A percentile compares a stretch with the other conserved stretches of the same genome.
Conservation (phyloP, 2,797 vertebrate species). For the Hafferia zeledoni region DNA sequence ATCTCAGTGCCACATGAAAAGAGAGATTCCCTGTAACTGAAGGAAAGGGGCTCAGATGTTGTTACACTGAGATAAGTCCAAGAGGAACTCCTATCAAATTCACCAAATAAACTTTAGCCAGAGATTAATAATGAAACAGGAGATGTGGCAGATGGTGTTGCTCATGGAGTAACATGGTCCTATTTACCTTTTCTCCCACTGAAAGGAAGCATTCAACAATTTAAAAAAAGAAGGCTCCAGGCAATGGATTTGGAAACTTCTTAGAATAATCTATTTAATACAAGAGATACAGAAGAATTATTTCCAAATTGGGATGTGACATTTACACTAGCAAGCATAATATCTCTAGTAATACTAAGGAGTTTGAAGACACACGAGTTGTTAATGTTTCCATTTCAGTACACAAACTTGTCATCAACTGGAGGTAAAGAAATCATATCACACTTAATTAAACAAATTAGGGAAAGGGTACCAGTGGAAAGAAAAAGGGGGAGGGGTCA, state of each 20-base stretch:
- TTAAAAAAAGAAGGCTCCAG: background rate
- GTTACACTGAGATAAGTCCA: background rate
- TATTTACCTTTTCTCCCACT: background rate
- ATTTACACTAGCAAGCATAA: conserved; percentile 26
- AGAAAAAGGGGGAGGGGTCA: background rate
- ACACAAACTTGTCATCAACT: conserved; percentile 26
- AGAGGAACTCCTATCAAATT: background rate
- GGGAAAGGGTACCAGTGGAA: background rate
- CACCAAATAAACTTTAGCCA: background rate
- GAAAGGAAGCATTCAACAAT: background rate
- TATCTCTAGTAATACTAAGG: background rate
- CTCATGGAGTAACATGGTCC: background rate
- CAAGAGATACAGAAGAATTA: background rate
- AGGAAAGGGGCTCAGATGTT: background rate
- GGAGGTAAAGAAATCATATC: background rate
- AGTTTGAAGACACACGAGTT: background rate
- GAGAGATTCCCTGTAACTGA: background rate
- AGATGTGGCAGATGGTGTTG: conserved; percentile 20
- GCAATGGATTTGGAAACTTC: background rate
- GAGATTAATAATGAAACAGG: background rate
- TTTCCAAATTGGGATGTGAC: conserved; percentile 24
- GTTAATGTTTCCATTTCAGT: conserved; percentile 26
- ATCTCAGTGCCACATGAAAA: background rate
- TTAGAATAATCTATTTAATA: conserved; percentile 20
- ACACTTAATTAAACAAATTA: conserved; percentile 27